phyloP scores from a whole-genome alignment of 1,140 invertebrate species.

The Meteorus sp. region DNA sequence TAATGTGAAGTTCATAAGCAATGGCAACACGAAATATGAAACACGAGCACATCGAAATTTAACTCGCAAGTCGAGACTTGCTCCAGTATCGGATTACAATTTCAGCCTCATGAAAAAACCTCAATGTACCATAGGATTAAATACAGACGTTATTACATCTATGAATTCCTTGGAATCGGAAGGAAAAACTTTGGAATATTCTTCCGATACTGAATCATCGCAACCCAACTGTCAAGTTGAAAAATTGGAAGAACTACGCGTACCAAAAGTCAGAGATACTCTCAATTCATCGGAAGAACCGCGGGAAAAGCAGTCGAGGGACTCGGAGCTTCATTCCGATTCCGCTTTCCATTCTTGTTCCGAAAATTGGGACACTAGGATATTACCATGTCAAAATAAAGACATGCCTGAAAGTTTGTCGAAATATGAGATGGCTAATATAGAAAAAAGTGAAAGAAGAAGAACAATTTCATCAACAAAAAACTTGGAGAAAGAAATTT shows the following conservation, averaged over 20 bases:
- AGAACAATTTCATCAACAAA: constrained; percentile 7
- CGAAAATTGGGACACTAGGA: constrained; percentile 16
- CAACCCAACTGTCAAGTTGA: neutral
- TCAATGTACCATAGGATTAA: neutral
- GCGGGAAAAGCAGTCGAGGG: neutral
- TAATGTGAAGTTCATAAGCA: constrained; percentile 20
- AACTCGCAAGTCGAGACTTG: constrained; percentile 6
- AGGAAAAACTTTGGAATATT: no score
- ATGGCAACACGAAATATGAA: constrained; percentile 1
- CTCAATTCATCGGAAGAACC: neutral
- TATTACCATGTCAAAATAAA: neutral
- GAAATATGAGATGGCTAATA: neutral
- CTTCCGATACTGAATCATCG: neutral
- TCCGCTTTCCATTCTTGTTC: constrained; percentile 3
- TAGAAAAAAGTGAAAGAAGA: neutral
- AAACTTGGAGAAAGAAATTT: constrained; percentile 41
- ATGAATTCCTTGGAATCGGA: no score
- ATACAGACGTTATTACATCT: neutral
- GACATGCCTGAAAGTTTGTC: neutral
- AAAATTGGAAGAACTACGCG: neutral
- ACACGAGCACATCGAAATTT: constrained; percentile 14
- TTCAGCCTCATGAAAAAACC: constrained; percentile 41
- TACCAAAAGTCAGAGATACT: neutral
- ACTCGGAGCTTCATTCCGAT: constrained; percentile 22
- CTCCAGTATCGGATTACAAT: constrained; percentile 36